A percentile compares a stretch with the other conserved stretches of the same genome.
These are phyloP conservation scores for Epicampocera succincta DNA, from an alignment of 2,888 invertebrate genomes.

Conservation along the genomic window DNA sequence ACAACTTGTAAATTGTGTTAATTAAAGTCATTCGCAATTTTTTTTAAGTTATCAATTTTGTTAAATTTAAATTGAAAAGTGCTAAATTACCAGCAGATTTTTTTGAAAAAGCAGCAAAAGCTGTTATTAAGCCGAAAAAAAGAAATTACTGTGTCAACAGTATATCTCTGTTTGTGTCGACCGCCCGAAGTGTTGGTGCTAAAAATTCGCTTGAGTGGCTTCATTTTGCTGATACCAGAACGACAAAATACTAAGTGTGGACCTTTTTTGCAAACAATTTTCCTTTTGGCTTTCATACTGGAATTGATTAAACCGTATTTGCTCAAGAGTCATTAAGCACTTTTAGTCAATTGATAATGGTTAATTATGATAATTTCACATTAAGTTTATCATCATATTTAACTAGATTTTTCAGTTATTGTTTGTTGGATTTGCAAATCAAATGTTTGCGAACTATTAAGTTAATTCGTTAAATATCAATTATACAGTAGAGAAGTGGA, in stretches of 20 bases:
- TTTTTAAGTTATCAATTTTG: constrained; percentile 39
- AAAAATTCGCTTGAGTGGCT: constrained; percentile 45
- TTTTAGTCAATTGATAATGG: no score
- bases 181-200: not conserved
- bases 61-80: constrained; percentile 36
- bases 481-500: no score
- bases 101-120: not conserved
- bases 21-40: constrained; percentile 46
- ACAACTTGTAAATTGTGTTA: constrained; percentile 51
- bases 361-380: no score
- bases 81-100: constrained; percentile 33
- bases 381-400: no score
- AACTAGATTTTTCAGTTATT: no score
- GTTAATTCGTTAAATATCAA: no score
- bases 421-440: no score
- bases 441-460: no score
- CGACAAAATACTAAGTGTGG: constrained; percentile 31
- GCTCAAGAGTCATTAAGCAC: not conserved
- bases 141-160: constrained; percentile 41
- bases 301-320: not conserved
- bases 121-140: not conserved
- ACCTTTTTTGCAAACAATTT: not conserved
- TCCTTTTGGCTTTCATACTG: no score
- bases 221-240: not conserved
- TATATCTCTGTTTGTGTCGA: not conserved